Conservation (phyloP, 2,113 vertebrate species). For the Hucho hucho region DNA sequence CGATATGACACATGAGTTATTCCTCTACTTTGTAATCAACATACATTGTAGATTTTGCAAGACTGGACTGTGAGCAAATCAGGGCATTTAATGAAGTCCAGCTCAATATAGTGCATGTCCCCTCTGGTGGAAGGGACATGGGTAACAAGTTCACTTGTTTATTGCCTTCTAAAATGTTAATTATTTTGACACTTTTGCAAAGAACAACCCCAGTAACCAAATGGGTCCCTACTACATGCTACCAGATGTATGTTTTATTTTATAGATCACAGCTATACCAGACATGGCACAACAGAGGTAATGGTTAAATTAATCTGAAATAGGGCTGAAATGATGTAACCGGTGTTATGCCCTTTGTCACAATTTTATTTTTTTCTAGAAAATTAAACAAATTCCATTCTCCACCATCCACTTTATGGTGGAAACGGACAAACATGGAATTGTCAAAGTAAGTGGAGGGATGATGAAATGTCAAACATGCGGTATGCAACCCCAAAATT, state of each 20-base stretch:
- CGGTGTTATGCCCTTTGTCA: neutral
- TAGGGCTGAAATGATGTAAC: neutral
- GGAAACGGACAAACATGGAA: neutral
- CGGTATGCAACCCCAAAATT: neutral
- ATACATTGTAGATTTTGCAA: neutral
- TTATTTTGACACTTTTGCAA: neutral
- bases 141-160: neutral
- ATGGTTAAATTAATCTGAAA: neutral
- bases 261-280: neutral
- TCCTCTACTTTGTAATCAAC: neutral
- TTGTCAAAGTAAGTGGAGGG: neutral
- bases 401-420: neutral
- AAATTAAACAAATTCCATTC: neutral
- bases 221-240: neutral
- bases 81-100: neutral
- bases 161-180: neutral
- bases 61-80: neutral
- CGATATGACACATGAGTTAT: neutral
- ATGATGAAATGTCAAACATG: neutral
- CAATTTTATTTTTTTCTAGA: neutral
- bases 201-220: neutral
- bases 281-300: neutral
- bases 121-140: neutral
- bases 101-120: neutral
- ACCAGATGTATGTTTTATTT: neutral